Evolutionary conservation across 2,888 invertebrate species (phyloP).

Genomic region (Drosophila formosana): DNA sequence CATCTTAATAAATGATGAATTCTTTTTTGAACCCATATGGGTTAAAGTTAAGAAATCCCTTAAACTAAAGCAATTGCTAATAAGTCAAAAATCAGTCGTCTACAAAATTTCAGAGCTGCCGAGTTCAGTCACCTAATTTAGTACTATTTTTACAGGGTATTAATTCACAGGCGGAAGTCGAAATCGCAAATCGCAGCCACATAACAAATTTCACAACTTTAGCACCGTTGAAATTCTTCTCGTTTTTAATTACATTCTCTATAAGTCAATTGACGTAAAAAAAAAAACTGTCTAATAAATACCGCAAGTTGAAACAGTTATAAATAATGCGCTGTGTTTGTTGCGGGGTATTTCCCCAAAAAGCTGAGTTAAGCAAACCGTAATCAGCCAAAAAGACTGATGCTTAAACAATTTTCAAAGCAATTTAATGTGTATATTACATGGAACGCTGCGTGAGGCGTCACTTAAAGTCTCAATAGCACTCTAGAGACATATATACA

Average conservation of each 20-base stretch:
- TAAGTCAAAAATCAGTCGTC: too few relatives aligned
- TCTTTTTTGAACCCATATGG: too few relatives aligned
- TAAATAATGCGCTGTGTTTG: neutral
- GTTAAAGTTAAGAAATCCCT: too few relatives aligned
- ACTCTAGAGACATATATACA: slow-evolving; percentile 19
- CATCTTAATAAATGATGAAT: too few relatives aligned
- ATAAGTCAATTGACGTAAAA: too few relatives aligned
- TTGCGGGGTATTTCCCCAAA: neutral
- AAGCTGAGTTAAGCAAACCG: neutral
- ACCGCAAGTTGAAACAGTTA: too few relatives aligned
- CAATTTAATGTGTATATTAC: slow-evolving; percentile 1
- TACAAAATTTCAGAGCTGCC: neutral
- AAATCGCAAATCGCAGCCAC: neutral
- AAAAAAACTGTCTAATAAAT: too few relatives aligned
- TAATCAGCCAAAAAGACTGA: neutral
- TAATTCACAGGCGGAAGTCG: too few relatives aligned
- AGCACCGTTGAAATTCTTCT: neutral
- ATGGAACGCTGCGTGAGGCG: slow-evolving; percentile 21
- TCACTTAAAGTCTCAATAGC: slow-evolving; percentile 32
- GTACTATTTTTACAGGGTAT: too few relatives aligned
- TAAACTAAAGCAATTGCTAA: too few relatives aligned
- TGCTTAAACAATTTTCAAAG: slow-evolving; percentile 5
- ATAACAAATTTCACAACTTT: neutral
- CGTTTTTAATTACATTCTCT: neutral
- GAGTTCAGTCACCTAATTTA: neutral